A percentile compares a stretch with the other conserved stretches of the same genome.
Evolutionary conservation across 1,140 invertebrate genomes (phyloP).

Genomic region (Plectrocnemia conspersa): DNA sequence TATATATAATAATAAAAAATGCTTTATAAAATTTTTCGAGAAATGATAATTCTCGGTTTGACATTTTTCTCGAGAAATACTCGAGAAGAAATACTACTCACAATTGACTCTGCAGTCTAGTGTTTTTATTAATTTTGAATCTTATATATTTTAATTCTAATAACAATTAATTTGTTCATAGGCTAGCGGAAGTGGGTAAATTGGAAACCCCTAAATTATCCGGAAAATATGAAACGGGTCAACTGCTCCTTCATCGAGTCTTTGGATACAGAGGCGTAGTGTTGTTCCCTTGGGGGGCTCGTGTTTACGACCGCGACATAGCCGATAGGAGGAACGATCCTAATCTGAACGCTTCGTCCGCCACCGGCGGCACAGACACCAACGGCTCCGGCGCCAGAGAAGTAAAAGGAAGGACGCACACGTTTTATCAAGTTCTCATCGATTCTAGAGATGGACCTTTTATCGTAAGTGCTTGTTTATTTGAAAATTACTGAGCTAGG

Average conservation of each 20-base stretch:
- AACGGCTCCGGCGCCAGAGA: constrained; percentile 65
- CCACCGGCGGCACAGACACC: constrained; percentile 37
- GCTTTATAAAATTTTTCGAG: no score
- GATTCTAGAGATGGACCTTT: constrained; percentile 93
- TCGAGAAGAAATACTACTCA: no score
- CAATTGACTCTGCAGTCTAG: no score
- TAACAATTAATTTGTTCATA: constrained; percentile 36
- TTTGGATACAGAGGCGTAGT: constrained; percentile 95
- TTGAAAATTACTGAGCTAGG: background rate
- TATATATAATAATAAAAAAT: no score
- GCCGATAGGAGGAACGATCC: constrained; percentile 43
- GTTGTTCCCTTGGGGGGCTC: constrained; percentile 91
- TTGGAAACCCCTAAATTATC: constrained; percentile 75
- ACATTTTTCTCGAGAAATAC: no score
- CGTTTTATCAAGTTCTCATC: constrained; percentile 96
- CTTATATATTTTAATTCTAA: background rate
- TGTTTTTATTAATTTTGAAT: no score
- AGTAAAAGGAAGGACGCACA: constrained; percentile 84
- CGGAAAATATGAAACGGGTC: constrained; percentile 92
- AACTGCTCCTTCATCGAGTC: constrained; percentile 89
- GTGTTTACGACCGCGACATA: constrained; percentile 89
- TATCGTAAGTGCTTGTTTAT: constrained; percentile 66
- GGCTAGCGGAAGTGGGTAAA: constrained; percentile 58
- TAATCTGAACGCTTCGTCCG: constrained; percentile 46
- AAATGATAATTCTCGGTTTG: no score